These are phyloP conservation scores for Oryzias curvinotus DNA, from an alignment of 2,113 vertebrate genomes.

Conservation along the genomic window DNA sequence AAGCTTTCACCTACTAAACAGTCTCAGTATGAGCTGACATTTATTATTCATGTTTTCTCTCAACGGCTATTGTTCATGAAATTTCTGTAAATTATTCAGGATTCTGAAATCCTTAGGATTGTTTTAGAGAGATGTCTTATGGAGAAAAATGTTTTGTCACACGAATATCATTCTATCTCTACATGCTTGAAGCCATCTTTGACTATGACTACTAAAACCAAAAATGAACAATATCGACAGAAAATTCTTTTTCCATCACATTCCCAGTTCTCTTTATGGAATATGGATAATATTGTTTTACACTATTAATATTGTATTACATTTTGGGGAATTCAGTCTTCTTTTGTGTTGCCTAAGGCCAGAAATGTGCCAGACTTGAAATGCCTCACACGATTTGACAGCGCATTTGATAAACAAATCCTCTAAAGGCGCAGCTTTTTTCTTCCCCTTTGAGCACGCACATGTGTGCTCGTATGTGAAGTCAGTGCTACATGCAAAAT, in stretches of 20 bases:
- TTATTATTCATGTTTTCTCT: conserved; percentile 59
- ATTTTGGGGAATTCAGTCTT: conserved; percentile 44
- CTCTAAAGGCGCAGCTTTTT: conserved; percentile 60
- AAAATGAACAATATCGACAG: conserved; percentile 60
- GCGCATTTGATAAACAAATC: conserved; percentile 77
- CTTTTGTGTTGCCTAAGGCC: conserved; percentile 54
- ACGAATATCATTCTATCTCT: background rate
- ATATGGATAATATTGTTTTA: conserved; percentile 45
- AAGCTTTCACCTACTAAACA: conserved; percentile 22
- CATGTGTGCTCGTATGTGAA: conserved; percentile 41
- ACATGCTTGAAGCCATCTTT: background rate
- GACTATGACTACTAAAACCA: conserved; percentile 49
- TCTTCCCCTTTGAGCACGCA: conserved; percentile 19
- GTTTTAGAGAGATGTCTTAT: conserved; percentile 63
- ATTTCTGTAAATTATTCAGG: conserved; percentile 70
- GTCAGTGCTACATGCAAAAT: conserved; percentile 70
- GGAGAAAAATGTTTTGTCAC: conserved; percentile 39
- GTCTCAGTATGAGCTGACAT: conserved; percentile 45
- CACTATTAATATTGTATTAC: conserved; percentile 54
- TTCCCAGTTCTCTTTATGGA: conserved; percentile 51
- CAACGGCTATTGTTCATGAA: conserved; percentile 64
- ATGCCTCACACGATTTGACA: conserved; percentile 74
- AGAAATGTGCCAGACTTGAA: conserved; percentile 62
- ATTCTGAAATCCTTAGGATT: conserved; percentile 61
- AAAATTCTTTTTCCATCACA: conserved; percentile 29